Base-by-base conservation (phyloP, 2,888 invertebrate genomes). In the Cataglyphis cursor region DNA sequence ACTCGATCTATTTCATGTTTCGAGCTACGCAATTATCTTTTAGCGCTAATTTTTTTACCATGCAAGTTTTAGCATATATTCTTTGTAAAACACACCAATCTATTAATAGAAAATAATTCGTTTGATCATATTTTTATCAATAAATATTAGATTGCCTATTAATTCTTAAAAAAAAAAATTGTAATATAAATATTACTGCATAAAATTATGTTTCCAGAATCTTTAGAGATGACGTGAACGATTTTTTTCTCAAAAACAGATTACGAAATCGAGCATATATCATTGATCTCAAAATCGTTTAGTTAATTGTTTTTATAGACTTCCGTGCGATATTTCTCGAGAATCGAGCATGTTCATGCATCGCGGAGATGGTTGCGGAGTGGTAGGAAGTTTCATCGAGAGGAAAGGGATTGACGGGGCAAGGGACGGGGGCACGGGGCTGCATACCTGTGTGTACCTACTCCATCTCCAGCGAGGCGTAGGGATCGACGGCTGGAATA, bases 401-500 rank as follows among this genome's bases (percentile, higher is more conserved):
- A 59, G 75, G 54, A 73, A 80, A 62, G 82, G 72, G 64, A 21
- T 54, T 66, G 83, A 72, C 28, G 28, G 66, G 82, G 76, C 44
- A 85, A 66, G 70, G 83, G 74, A 78, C 66, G 28, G 18, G 4
- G 64, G 65, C 84, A 73, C 41, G 73, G 76, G 81, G 78, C 81
- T 84, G 89, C 87, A 90, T 89, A 87, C 86, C 84, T 87, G 86
- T 84, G 72, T 59, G 83, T 86, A 87, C 84, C 86, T 85, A 87
- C 89, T 90, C 83, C 87, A 84, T 87, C 90, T 90, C 76, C 82
- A 64, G 74, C 84, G 72, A 85, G 82, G 73, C 85, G 81, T 85
- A 62, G 76, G 64, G 83, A 89, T 87, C 87, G 85, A 87, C 85
- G 87, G 83, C 70, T 83, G 81, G 88, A 90, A 89, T 89, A 92